phyloP scores from a whole-genome alignment of 2,113 vertebrate species.

The Bothrops jararaca region DNA sequence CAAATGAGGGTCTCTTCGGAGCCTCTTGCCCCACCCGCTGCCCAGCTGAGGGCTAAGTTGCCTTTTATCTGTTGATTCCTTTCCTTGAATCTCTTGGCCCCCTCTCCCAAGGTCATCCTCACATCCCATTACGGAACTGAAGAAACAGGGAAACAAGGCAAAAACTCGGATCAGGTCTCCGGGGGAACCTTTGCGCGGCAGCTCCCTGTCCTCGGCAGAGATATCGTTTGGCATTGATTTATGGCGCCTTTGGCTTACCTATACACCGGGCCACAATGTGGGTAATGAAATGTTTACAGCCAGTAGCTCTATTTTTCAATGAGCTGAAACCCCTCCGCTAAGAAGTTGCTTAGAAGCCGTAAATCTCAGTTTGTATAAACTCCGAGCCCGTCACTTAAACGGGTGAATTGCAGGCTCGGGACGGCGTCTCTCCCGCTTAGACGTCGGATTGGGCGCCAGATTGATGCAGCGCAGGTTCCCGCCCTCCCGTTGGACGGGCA shows the following conservation, averaged over 20 bases:
- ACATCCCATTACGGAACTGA: not conserved
- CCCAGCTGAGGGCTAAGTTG: not conserved
- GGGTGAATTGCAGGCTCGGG: not conserved
- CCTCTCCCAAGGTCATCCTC: not conserved
- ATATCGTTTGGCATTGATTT: not conserved
- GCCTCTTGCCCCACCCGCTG: not conserved
- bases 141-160: no score
- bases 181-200: no score
- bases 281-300: conserved; percentile 36
- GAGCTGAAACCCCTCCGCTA: not conserved
- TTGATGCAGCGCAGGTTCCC: not conserved
- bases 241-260: not conserved
- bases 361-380: conserved; percentile 31
- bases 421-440: not conserved
- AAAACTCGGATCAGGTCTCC: not conserved
- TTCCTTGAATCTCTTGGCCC: not conserved
- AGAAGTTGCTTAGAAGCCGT: conserved; percentile 30
- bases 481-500: not conserved
- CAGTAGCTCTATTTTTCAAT: conserved; percentile 7
- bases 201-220: not conserved
- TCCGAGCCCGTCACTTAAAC: conserved; percentile 13
- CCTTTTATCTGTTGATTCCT: not conserved
- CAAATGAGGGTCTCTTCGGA: not conserved
- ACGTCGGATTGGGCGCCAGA: not conserved
- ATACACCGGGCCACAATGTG: conserved; percentile 4